Percentiles rank a stretch among this genome's conserved stretches.
phyloP scores from a whole-genome alignment of 2,113 vertebrate species.

The Castor canadensis region DNA sequence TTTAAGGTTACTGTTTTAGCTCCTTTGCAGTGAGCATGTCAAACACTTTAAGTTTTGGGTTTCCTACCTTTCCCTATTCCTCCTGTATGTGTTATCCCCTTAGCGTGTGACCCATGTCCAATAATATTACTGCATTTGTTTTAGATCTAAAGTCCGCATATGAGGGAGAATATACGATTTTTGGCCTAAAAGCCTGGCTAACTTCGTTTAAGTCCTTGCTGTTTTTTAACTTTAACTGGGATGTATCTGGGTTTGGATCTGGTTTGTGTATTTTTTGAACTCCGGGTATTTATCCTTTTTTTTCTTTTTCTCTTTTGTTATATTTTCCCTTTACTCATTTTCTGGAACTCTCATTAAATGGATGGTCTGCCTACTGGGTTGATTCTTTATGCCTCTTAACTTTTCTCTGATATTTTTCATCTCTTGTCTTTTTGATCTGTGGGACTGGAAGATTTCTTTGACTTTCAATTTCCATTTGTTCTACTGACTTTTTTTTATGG shows the following conservation, averaged over 20 bases:
- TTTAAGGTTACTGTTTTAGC: no score
- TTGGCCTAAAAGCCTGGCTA: no score
- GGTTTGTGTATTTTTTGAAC: not conserved
- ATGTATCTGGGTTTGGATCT: not conserved
- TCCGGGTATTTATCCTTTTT: not conserved
- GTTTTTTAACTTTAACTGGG: not conserved
- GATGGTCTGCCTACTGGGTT: not conserved
- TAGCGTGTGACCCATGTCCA: no score
- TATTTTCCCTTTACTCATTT: not conserved
- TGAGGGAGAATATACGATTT: no score
- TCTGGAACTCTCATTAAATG: not conserved
- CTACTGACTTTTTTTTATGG: not conserved
- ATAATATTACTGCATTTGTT: no score
- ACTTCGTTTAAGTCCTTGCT: no score
- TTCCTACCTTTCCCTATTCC: no score
- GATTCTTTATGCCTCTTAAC: not conserved
- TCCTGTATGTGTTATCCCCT: no score
- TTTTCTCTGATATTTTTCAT: not conserved
- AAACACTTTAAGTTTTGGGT: no score
- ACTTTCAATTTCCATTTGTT: not conserved
- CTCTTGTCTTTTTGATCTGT: not conserved
- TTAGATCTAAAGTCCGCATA: no score
- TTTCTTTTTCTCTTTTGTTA: not conserved
- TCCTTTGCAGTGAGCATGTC: no score
- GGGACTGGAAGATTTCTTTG: not conserved